Percentiles rank a stretch among this genome's conserved stretches.
These are phyloP conservation scores for Buphagus erythrorhynchus DNA, from an alignment of 2,797 vertebrate species.

Conservation along the genomic window DNA sequence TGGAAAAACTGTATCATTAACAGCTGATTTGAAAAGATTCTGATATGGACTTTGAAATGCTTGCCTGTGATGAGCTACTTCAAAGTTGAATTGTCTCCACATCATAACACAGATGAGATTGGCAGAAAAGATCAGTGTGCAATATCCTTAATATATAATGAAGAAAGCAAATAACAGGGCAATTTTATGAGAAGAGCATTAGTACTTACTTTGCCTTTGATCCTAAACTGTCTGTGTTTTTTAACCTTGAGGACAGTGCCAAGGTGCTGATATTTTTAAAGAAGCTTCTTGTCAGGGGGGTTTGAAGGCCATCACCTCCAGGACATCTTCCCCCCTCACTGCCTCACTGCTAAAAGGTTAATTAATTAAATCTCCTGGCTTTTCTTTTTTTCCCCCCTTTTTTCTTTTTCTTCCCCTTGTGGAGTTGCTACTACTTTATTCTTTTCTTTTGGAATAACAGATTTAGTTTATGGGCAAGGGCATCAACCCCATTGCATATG, in stretches of 20 bases:
- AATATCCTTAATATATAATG: background rate
- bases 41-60: background rate
- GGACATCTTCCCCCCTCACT: background rate
- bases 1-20: background rate
- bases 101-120: background rate
- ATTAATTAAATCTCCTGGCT: background rate
- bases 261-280: background rate
- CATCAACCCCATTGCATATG: background rate
- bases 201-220: background rate
- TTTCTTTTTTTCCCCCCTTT: fast-evolving
- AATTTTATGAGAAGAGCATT: background rate
- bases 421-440: background rate
- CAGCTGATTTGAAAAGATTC: background rate
- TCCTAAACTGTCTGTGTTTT: background rate
- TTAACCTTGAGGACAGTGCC: background rate
- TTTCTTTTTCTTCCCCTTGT: background rate
- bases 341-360: background rate
- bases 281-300: background rate
- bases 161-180: background rate
- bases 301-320: background rate
- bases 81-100: background rate
- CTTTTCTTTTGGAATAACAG: background rate
- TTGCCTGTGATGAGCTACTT: background rate
- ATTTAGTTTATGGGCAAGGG: background rate
- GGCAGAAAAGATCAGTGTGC: background rate